Evolutionary conservation across 2,113 vertebrate species (phyloP).

Genomic region (Cottus gobio): DNA sequence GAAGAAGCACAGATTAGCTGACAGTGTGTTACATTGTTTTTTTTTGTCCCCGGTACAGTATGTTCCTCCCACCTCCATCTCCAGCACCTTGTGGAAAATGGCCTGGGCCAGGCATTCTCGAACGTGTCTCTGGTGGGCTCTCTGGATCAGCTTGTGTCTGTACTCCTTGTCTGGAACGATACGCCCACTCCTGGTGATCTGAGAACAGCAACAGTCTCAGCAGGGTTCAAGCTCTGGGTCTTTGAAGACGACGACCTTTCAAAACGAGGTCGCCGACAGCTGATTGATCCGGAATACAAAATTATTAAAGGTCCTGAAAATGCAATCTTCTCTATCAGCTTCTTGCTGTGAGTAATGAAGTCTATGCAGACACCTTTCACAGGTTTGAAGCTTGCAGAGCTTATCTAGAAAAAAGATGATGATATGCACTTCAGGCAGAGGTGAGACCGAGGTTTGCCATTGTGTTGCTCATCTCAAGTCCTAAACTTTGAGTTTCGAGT

Average conservation of each 20-base stretch:
- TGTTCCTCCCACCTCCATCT: slow-evolving; percentile 87
- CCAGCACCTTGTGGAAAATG: slow-evolving; percentile 90
- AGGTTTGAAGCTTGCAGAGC: not conserved
- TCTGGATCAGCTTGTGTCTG: slow-evolving; percentile 84
- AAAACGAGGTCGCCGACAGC: not conserved
- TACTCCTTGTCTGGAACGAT: slow-evolving; percentile 95
- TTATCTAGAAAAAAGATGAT: not conserved
- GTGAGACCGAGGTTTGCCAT: not conserved
- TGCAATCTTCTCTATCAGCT: not conserved
- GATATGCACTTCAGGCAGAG: not conserved
- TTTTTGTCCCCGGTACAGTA: not conserved
- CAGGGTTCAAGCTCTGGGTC: not conserved
- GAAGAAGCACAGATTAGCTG: slow-evolving; percentile 4
- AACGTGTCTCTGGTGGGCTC: slow-evolving; percentile 85
- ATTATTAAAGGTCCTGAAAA: not conserved
- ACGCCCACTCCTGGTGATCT: slow-evolving; percentile 93
- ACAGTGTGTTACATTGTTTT: not conserved
- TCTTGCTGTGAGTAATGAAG: not conserved
- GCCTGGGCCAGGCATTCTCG: slow-evolving; percentile 89
- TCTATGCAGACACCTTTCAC: not conserved
- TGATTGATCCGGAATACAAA: not conserved
- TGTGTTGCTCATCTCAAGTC: not conserved
- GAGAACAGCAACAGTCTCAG: not conserved
- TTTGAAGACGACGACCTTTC: not conserved
- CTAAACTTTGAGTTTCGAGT: not conserved